phyloP scores from a whole-genome alignment of 2,888 invertebrate genomes.

The Junonia oenone region DNA sequence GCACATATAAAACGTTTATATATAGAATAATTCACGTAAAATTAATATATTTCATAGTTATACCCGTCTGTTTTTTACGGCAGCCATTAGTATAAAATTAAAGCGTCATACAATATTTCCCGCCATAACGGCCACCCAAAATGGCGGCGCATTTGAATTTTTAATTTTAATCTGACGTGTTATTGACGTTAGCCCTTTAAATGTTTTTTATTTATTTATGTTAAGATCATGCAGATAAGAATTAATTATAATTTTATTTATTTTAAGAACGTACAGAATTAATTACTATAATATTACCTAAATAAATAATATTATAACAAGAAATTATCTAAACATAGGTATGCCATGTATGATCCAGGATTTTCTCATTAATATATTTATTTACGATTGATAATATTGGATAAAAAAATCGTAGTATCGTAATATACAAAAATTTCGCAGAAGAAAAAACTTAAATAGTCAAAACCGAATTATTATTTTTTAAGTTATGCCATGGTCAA shows the following conservation, averaged over 20 bases:
- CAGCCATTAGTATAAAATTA: slow-evolving; percentile 31
- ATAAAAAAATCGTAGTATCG: too few species aligned
- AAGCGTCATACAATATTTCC: slow-evolving; percentile 30
- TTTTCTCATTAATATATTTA: too few species aligned
- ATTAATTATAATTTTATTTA: too few species aligned
- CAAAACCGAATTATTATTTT: too few species aligned
- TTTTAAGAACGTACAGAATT: not conserved
- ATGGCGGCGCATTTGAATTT: slow-evolving; percentile 36
- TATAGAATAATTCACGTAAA: slow-evolving; percentile 9
- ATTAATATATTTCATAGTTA: slow-evolving; percentile 15
- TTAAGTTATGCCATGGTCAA: too few species aligned
- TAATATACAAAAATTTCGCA: too few species aligned
- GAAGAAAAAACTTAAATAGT: too few species aligned
- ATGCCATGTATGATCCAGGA: too few species aligned
- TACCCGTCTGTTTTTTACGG: slow-evolving; percentile 33
- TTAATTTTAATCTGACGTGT: slow-evolving; percentile 32
- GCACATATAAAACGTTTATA: not conserved
- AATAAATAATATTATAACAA: too few species aligned
- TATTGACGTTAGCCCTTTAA: slow-evolving; percentile 1
- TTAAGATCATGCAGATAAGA: not conserved
- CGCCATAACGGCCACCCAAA: slow-evolving; percentile 34
- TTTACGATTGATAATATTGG: too few species aligned
- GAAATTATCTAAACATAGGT: too few species aligned
- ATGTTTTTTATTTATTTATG: not conserved
- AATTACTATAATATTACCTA: too few species aligned